A percentile compares a stretch with the other conserved stretches of the same genome.
Evolutionary conservation across 2,888 invertebrate species (phyloP).

Genomic region (Acrocyrtus sp.): DNA sequence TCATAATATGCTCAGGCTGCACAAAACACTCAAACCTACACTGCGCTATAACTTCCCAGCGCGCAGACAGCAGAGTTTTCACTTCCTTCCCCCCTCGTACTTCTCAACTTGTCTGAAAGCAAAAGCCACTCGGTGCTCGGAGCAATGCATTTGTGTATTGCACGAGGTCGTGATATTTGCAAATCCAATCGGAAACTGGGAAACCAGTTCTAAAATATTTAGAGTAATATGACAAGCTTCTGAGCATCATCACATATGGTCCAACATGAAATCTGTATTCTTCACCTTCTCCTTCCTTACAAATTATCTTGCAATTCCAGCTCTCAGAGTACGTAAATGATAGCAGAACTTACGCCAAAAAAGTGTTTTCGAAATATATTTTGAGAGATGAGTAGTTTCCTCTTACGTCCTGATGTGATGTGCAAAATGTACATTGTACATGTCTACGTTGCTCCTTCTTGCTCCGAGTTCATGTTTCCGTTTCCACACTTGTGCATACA

Average conservation of each 20-base stretch:
- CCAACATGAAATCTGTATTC: conserved; percentile 25
- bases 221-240: conserved; percentile 39
- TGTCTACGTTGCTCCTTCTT: too few relatives aligned
- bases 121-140: neutral
- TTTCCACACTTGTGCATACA: conserved; percentile 1
- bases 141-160: conserved; percentile 13
- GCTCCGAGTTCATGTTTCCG: neutral
- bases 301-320: too few relatives aligned
- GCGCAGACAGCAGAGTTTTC: neutral
- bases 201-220: conserved; percentile 28
- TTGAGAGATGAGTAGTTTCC: neutral
- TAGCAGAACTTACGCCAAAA: too few relatives aligned
- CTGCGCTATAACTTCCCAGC: neutral
- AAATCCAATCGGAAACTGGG: conserved; percentile 35
- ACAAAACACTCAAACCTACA: neutral
- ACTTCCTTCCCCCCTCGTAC: neutral
- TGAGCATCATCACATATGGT: conserved; percentile 4
- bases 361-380: neutral
- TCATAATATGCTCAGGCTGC: neutral
- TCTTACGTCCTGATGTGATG: neutral
- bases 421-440: neutral
- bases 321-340: too few relatives aligned
- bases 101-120: too few relatives aligned
- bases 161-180: conserved; percentile 47
- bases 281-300: too few relatives aligned